Evolutionary conservation across 2,113 vertebrate genomes (phyloP).

Genomic region (Heterocephalus glaber): DNA sequence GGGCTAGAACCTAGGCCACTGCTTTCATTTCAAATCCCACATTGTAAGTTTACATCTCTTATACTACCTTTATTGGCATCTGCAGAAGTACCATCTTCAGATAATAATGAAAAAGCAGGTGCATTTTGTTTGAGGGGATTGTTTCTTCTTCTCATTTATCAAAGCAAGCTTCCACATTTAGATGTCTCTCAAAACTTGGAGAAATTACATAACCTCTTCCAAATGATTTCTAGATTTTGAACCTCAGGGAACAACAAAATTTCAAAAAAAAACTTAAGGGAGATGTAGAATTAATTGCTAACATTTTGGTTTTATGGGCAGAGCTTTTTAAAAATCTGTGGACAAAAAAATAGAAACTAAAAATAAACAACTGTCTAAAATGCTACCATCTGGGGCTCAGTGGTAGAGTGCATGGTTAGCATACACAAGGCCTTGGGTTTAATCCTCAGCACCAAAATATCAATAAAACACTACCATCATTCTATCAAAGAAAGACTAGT

Average conservation of each 20-base stretch:
- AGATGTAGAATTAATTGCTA: neutral
- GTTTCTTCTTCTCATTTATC: neutral
- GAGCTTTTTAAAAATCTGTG: neutral
- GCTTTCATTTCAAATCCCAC: neutral
- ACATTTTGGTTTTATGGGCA: neutral
- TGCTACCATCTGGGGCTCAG: neutral
- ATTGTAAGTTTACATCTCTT: neutral
- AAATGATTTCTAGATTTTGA: constrained; percentile 1
- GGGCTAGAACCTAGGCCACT: neutral
- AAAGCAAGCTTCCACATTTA: neutral
- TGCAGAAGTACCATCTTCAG: neutral
- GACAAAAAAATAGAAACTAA: neutral
- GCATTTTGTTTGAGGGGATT: neutral
- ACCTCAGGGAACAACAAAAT: neutral
- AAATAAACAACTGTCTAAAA: neutral
- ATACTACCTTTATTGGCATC: neutral
- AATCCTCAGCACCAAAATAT: neutral
- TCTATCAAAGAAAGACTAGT: constrained; percentile 21
- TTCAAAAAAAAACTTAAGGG: neutral
- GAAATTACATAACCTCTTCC: neutral
- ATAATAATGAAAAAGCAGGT: neutral
- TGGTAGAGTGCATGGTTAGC: neutral
- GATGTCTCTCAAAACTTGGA: neutral
- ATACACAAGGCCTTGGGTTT: neutral
- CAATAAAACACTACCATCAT: neutral